Base-by-base conservation (phyloP, 1,140 invertebrate species). In the Conus ventricosus region DNA sequence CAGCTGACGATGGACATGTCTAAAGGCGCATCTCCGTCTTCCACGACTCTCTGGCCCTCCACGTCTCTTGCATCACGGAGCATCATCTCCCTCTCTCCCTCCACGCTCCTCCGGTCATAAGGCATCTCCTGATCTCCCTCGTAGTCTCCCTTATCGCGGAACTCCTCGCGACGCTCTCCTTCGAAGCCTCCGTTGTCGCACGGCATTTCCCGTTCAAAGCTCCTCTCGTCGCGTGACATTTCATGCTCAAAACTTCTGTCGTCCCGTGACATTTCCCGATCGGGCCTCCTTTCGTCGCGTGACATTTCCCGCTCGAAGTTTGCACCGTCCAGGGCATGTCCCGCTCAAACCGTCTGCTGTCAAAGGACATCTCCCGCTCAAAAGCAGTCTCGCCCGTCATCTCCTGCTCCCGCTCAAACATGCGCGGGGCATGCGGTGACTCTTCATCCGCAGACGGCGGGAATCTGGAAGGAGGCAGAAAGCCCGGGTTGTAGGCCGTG, bases 21-120 rank as follows among this genome's bases (percentile, higher is more conserved):
- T 75, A 90, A 60, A 17, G 91, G 90, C 17, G 90, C 76, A 20
- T 91, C 88, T 55, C 90, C 90, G 84, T 90, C 91, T 20, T 71
- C 67, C 67, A 20, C 67, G 13, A 7, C 67, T 71, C 67, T 71
- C 23, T 71, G 67, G 23, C 67, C 67, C 67, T 71, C 67, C 67
- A 13, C 23, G 17, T 71, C 23, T 23, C 67, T 71, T 23, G 67
- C 15, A 4, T 71, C 67, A 23, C 67, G 67, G 11, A 15, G 67
- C 67, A 71, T 71, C 67, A 71, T 71, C n/a, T 91, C 88, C 84
- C 25, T 57, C 53, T 78, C 85, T 15, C 23, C 15, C 20, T 78
- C 85, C 17, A 15, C 15, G 27, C 63, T 20, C 11, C 15, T 71
- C 13, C 67, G 0, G 67, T 23, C 67, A 4, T n/a, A n/a, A 20